Conservation (phyloP, 2,113 vertebrate genomes). For the Cettia cetti region DNA sequence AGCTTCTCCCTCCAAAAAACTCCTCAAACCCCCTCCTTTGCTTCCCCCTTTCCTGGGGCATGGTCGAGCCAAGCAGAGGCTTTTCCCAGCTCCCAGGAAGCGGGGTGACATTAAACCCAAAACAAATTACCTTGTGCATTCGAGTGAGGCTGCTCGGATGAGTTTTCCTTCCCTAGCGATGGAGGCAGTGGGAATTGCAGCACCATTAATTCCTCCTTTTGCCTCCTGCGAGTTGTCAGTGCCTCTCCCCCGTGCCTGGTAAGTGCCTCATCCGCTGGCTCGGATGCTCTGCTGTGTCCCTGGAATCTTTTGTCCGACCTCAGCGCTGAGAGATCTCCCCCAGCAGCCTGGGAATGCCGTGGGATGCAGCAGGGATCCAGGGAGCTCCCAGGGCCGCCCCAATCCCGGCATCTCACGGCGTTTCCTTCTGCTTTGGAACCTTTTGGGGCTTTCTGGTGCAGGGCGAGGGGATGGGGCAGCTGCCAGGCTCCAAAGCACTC, state of each 20-base stretch:
- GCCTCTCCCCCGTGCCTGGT: not conserved
- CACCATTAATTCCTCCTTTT: not conserved
- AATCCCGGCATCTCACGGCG: rapidly evolving
- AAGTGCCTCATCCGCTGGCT: not conserved
- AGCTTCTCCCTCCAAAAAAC: not conserved
- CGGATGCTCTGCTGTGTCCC: not conserved
- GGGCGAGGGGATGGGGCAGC: not conserved
- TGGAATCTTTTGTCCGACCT: not conserved
- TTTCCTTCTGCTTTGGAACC: not conserved
- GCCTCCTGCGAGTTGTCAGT: not conserved
- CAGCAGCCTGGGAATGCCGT: not conserved
- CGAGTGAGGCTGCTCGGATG: not conserved
- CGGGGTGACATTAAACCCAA: not conserved
- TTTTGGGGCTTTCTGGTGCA: not conserved
- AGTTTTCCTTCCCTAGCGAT: not conserved
- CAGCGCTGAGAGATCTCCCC: not conserved
- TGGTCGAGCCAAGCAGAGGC: rapidly evolving
- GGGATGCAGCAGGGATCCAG: not conserved
- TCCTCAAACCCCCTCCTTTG: not conserved
- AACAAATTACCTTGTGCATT: not conserved
- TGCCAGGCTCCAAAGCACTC: not conserved
- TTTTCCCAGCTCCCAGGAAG: not conserved
- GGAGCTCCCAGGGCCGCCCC: not conserved
- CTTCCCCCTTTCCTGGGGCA: not conserved
- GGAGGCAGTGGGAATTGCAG: slow-evolving; percentile 19